A percentile compares a stretch with the other conserved stretches of the same genome.
Evolutionary conservation across 2,797 vertebrate species (phyloP).

Genomic region (Microhierax caerulescens): DNA sequence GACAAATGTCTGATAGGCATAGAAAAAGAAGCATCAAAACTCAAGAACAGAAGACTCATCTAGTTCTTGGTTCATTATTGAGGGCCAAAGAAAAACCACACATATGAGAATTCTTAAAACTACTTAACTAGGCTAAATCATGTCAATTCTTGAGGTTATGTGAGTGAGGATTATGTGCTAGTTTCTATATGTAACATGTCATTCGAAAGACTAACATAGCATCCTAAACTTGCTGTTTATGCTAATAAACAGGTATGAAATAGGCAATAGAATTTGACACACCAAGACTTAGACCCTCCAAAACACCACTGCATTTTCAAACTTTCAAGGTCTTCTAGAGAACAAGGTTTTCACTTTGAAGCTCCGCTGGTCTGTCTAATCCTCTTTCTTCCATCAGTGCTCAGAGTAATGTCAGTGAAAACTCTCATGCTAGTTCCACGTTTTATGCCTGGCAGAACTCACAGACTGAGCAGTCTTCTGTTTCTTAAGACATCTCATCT

Average conservation of each 20-base stretch:
- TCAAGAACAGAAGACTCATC: not conserved
- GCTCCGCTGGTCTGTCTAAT: not conserved
- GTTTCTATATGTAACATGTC: not conserved
- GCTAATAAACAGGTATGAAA: not conserved
- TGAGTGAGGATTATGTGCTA: not conserved
- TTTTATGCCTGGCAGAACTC: not conserved
- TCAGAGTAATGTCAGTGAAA: not conserved
- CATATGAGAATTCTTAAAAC: not conserved
- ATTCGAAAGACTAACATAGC: not conserved
- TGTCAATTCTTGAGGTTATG: not conserved
- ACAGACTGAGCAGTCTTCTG: not conserved
- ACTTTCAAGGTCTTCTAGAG: not conserved
- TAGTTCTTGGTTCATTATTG: not conserved
- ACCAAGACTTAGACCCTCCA: not conserved
- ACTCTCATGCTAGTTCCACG: accelerated
- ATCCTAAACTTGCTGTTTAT: not conserved
- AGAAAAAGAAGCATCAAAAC: not conserved
- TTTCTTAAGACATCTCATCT: not conserved
- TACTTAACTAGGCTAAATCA: not conserved
- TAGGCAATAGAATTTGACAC: not conserved
- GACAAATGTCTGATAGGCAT: not conserved
- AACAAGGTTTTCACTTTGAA: not conserved
- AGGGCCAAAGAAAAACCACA: not conserved
- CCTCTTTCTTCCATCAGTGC: not conserved
- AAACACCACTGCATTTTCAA: not conserved